Percentiles rank a stretch among this genome's conserved stretches.
Conservation (phyloP, 2,797 vertebrate species). For the Hylomyscus alleni region DNA sequence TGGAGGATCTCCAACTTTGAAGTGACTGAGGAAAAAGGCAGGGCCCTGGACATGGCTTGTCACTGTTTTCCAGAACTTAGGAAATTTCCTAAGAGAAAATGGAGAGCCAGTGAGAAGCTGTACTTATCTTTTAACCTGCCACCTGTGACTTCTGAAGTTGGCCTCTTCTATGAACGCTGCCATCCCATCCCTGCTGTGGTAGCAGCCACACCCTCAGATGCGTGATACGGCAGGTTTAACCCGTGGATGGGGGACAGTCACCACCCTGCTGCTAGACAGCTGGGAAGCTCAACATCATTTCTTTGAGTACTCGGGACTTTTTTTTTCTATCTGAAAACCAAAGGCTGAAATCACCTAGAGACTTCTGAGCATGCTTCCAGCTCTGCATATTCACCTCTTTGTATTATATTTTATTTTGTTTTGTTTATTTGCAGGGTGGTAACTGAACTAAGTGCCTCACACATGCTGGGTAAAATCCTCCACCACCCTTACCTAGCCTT, state of each 20-base stretch:
- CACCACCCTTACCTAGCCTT: not conserved
- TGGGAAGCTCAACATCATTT: not conserved
- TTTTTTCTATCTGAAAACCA: not conserved
- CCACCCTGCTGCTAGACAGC: not conserved
- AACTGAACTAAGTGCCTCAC: not conserved
- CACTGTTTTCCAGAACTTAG: conserved; percentile 89
- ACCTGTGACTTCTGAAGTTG: not conserved
- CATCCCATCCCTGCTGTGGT: not conserved
- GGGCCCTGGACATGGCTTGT: conserved; percentile 90
- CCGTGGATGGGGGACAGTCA: not conserved
- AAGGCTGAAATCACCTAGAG: not conserved
- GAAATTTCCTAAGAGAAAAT: conserved; percentile 89
- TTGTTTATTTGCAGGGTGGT: not conserved
- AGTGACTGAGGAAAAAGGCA: conserved; percentile 92
- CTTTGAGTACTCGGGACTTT: not conserved
- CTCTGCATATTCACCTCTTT: too few relatives aligned
- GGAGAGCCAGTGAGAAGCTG: not conserved
- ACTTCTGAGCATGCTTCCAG: not conserved
- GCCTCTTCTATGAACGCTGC: not conserved
- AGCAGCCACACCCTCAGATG: not conserved
- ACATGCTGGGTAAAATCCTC: not conserved
- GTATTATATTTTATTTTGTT: not conserved
- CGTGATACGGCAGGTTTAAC: not conserved
- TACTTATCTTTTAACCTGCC: not conserved
- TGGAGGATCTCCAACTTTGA: conserved; percentile 91